Percentiles rank a stretch among this genome's conserved stretches.
Evolutionary conservation across 2,888 invertebrate species (phyloP).

Genomic region (Eucera pruinosa): DNA sequence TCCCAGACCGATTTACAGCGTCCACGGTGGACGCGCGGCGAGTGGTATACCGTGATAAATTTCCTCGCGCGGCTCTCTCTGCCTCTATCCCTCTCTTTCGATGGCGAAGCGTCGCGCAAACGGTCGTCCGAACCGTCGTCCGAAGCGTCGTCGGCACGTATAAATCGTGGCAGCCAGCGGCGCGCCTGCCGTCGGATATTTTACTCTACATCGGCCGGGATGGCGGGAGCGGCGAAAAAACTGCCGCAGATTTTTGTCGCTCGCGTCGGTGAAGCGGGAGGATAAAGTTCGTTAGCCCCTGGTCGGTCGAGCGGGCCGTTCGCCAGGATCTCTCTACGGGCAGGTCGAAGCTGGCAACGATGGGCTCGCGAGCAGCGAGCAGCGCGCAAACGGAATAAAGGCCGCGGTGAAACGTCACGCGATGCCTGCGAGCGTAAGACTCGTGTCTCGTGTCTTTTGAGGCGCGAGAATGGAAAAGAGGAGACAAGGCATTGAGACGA

Average conservation of each 20-base stretch:
- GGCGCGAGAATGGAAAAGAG: too few species aligned
- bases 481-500: neutral
- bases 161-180: slow-evolving; percentile 57
- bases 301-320: too few species aligned
- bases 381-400: neutral
- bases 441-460: neutral
- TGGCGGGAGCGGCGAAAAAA: slow-evolving; percentile 30
- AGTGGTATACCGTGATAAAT: slow-evolving; percentile 69
- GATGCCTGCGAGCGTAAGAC: slow-evolving; percentile 14
- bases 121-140: too few species aligned
- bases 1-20: slow-evolving; percentile 79
- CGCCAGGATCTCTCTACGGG: too few species aligned
- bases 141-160: slow-evolving; percentile 61
- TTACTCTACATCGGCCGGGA: slow-evolving; percentile 40
- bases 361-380: neutral
- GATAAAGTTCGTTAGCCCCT: slow-evolving; percentile 20
- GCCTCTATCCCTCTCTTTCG: slow-evolving; percentile 45
- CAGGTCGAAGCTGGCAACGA: neutral
- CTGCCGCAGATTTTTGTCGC: slow-evolving; percentile 30
- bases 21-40: slow-evolving; percentile 55
- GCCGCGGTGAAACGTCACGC: slow-evolving; percentile 33
- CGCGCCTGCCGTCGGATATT: slow-evolving; percentile 47
- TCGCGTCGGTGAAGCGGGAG: slow-evolving; percentile 2
- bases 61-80: slow-evolving; percentile 51
- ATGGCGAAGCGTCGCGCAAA: too few species aligned